Percentiles rank a stretch among this genome's conserved stretches.
phyloP scores from a whole-genome alignment of 2,888 invertebrate genomes.

The Perithous albicinctus region DNA sequence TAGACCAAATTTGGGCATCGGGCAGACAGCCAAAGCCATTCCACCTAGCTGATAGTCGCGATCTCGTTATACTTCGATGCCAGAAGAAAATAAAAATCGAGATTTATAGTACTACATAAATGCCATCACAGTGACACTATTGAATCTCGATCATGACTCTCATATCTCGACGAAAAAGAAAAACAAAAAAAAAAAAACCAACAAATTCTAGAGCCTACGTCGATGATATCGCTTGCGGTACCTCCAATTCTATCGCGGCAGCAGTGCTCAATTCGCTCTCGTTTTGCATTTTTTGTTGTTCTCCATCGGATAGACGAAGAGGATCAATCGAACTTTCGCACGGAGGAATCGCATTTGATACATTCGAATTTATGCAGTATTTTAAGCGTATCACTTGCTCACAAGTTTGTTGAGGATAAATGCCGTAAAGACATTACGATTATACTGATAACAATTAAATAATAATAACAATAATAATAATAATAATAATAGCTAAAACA shows the following conservation, averaged over 20 bases:
- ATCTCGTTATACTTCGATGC: conserved; percentile 9
- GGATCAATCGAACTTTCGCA: background rate
- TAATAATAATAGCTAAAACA: conserved; percentile 53
- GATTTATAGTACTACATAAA: conserved; percentile 42
- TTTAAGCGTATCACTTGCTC: conserved; percentile 43
- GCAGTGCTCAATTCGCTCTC: background rate
- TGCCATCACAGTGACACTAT: conserved; percentile 28
- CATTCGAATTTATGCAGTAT: conserved; percentile 58
- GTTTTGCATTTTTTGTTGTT: conserved; percentile 16
- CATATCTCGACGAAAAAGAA: conserved; percentile 33
- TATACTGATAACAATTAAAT: conserved; percentile 42
- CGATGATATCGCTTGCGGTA: conserved; percentile 13
- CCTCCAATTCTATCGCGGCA: conserved; percentile 1
- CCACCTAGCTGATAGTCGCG: conserved; percentile 87
- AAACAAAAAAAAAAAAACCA: too few relatives aligned
- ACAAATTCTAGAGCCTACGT: conserved; percentile 30
- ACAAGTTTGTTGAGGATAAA: conserved; percentile 53
- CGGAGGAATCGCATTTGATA: conserved; percentile 37
- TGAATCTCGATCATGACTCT: conserved; percentile 57
- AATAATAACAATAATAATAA: conserved; percentile 50
- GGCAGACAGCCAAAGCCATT: conserved; percentile 86
- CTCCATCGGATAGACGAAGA: conserved; percentile 2
- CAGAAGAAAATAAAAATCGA: conserved; percentile 27
- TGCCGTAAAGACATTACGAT: conserved; percentile 56
- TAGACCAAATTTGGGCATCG: conserved; percentile 86